These are phyloP conservation scores for Alviniconcha strummeri DNA, from an alignment of 2,888 invertebrate genomes.

Conservation along the genomic window DNA sequence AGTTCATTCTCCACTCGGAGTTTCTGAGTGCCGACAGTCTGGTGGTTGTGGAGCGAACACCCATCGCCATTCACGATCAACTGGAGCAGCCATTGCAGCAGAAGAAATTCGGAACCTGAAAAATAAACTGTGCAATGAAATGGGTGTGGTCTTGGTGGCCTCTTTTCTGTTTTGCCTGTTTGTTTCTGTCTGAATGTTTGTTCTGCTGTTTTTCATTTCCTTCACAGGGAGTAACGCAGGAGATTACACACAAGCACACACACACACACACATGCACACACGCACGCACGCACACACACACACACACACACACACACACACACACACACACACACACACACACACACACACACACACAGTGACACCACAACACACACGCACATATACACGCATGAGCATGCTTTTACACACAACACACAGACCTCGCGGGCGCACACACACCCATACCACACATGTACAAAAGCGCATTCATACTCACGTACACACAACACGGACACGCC, in stretches of 20 bases:
- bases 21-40: slow-evolving; percentile 81
- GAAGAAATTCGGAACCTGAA: slow-evolving; percentile 79
- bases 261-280: slow-evolving; percentile 1
- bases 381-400: too few relatives aligned
- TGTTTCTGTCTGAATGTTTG: neutral
- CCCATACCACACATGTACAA: too few relatives aligned
- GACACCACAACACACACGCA: neutral
- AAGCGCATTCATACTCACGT: too few relatives aligned
- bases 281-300: neutral
- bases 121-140: neutral
- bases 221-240: neutral
- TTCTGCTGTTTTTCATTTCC: neutral
- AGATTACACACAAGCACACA: slow-evolving; percentile 12
- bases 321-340: slow-evolving; percentile 6
- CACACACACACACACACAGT: slow-evolving; percentile 2
- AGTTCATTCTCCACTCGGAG: slow-evolving; percentile 80
- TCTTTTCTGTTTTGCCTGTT: neutral
- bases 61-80: slow-evolving; percentile 81
- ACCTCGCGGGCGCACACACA: neutral
- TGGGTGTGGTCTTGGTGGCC: neutral
- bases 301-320: neutral
- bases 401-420: neutral
- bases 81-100: slow-evolving; percentile 83
- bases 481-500: too few relatives aligned
- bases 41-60: slow-evolving; percentile 85